These are phyloP conservation scores for Crepidodera aurea DNA, from an alignment of 2,888 invertebrate genomes.

Conservation along the genomic window DNA sequence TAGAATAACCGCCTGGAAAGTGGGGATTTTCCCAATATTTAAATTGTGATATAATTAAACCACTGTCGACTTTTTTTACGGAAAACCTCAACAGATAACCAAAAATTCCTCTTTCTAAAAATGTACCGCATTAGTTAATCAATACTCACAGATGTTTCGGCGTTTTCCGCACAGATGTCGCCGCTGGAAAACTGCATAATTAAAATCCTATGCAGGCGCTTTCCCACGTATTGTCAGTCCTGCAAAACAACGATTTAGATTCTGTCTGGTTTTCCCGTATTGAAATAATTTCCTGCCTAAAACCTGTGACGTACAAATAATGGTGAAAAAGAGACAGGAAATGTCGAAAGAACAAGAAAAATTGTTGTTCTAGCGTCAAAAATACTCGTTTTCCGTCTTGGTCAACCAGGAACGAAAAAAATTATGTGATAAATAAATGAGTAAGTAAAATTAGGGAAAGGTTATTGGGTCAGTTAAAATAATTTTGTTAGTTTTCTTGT, in stretches of 20 bases:
- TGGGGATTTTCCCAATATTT: no score
- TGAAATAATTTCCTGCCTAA: slow-evolving; percentile 2
- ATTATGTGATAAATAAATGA: slow-evolving; percentile 12
- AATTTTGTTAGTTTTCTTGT: no score
- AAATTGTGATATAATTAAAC: no score
- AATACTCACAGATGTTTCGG: background rate
- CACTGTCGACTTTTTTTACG: no score
- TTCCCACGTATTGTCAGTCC: background rate
- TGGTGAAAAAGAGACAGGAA: background rate
- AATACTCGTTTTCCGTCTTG: background rate
- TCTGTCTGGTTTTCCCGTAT: background rate
- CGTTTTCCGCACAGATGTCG: slow-evolving; percentile 8
- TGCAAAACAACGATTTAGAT: background rate
- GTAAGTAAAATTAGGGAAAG: slow-evolving; percentile 7
- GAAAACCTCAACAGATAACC: no score
- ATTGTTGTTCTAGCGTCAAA: background rate
- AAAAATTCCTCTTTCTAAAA: no score
- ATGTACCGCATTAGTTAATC: no score
- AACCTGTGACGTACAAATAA: background rate
- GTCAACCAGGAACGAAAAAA: background rate
- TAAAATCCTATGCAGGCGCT: slow-evolving; percentile 10
- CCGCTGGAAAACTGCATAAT: slow-evolving; percentile 1
- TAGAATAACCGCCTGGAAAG: no score
- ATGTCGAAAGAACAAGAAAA: background rate
- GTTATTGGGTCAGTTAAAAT: slow-evolving; percentile 10